These are phyloP conservation scores for Mormyrops boulengeri DNA, from an alignment of 2,797 vertebrate genomes.

Conservation along the genomic window DNA sequence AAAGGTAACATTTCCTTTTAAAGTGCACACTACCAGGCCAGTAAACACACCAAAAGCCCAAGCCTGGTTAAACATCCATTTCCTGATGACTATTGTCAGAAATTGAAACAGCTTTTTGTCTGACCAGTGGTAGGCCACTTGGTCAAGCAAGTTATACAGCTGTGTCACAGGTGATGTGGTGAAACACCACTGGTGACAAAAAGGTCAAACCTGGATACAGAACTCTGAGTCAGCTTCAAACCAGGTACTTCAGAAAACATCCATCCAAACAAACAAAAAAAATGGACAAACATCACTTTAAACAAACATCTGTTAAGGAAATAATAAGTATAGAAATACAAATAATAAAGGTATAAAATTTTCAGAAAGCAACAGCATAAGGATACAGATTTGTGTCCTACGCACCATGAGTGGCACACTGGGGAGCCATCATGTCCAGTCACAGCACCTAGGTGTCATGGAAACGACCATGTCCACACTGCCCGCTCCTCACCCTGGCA, in stretches of 20 bases:
- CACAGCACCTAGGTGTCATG: neutral
- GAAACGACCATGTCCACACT: neutral
- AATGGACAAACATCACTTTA: neutral
- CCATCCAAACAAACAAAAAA: neutral
- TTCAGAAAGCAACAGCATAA: neutral
- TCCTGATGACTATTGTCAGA: neutral
- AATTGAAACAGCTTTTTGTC: neutral
- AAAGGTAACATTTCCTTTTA: slow-evolving; percentile 15
- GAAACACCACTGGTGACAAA: neutral
- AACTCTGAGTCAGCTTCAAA: neutral
- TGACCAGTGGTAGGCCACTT: neutral
- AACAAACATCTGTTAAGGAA: neutral
- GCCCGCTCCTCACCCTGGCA: no score
- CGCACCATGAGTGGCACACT: neutral
- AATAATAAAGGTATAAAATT: neutral
- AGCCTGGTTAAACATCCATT: neutral
- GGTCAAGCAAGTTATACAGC: neutral
- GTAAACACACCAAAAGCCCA: neutral
- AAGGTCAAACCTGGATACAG: neutral
- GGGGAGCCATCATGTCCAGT: neutral
- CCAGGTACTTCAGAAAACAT: neutral
- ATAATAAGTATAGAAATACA: neutral
- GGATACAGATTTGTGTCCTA: neutral
- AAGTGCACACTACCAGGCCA: slow-evolving; percentile 30
- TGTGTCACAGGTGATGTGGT: neutral